Conservation (phyloP, 2,888 invertebrate species). For the Aphodius sticticus region DNA sequence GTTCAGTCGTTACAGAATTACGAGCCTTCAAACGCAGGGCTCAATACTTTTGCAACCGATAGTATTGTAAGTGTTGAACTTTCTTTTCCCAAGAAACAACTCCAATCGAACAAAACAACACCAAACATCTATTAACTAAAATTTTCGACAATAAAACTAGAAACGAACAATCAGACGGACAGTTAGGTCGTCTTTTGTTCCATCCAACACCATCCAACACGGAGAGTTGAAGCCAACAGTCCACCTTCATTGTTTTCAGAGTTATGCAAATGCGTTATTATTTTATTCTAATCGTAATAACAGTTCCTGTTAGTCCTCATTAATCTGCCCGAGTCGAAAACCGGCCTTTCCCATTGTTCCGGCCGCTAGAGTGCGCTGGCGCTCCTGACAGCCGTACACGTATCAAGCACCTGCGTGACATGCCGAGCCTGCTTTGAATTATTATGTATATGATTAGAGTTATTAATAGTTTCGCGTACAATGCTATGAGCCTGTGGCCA, state of each 20-base stretch:
- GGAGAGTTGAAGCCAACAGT: background rate
- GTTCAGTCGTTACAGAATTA: too few species aligned
- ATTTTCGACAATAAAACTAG: too few species aligned
- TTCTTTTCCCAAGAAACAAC: too few species aligned
- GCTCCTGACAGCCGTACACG: slow-evolving; percentile 35
- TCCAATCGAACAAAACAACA: too few species aligned
- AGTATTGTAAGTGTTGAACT: too few species aligned
- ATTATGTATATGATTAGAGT: slow-evolving; percentile 39
- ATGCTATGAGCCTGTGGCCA: slow-evolving; percentile 30
- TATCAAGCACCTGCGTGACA: slow-evolving; percentile 40
- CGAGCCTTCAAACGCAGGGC: too few species aligned
- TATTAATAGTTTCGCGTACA: slow-evolving; percentile 39
- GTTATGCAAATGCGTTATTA: slow-evolving; percentile 4
- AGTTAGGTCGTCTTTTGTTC: background rate
- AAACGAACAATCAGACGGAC: too few species aligned
- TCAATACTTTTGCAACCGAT: too few species aligned
- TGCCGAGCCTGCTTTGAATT: slow-evolving; percentile 37
- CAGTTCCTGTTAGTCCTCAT: slow-evolving; percentile 27
- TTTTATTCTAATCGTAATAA: slow-evolving; percentile 4
- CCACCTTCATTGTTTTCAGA: background rate
- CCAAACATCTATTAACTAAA: too few species aligned
- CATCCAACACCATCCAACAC: background rate
- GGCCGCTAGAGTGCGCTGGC: slow-evolving; percentile 19
- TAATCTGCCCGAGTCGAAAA: slow-evolving; percentile 30
- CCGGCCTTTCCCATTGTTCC: slow-evolving; percentile 31